Conservation (phyloP, 64 coral and sea anemone species). For the Porites lutea region DNA sequence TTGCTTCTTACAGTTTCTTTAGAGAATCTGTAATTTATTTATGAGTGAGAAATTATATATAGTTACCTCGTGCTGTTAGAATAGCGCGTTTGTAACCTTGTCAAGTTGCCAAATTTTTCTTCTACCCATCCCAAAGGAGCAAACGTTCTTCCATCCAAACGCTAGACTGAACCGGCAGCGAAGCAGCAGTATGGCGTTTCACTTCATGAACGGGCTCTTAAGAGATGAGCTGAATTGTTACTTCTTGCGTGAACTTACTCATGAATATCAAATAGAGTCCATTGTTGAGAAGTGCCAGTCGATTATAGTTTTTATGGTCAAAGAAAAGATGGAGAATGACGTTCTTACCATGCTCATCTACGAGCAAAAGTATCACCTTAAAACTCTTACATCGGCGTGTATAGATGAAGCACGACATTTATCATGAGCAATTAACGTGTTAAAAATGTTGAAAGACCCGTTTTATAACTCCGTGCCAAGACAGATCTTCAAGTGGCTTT, state of each 20-base stretch:
- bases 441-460: neutral
- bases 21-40: no score
- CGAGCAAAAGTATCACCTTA: neutral
- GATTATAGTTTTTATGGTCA: neutral
- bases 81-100: no score
- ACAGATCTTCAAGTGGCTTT: neutral
- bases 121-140: no score
- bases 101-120: no score
- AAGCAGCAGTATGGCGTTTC: no score
- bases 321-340: neutral
- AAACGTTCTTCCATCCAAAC: no score
- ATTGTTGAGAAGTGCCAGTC: conserved; percentile 38
- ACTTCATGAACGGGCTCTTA: neutral
- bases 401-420: neutral
- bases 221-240: no score
- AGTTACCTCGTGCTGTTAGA: no score
- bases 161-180: no score
- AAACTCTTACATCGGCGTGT: neutral
- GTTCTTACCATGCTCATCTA: neutral
- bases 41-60: no score
- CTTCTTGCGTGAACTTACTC: conserved; percentile 46
- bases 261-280: conserved; percentile 67
- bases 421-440: neutral
- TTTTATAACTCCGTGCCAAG: neutral
- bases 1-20: no score